These are phyloP conservation scores for Hoplias malabaricus DNA, from an alignment of 2,113 vertebrate species.

Conservation along the genomic window DNA sequence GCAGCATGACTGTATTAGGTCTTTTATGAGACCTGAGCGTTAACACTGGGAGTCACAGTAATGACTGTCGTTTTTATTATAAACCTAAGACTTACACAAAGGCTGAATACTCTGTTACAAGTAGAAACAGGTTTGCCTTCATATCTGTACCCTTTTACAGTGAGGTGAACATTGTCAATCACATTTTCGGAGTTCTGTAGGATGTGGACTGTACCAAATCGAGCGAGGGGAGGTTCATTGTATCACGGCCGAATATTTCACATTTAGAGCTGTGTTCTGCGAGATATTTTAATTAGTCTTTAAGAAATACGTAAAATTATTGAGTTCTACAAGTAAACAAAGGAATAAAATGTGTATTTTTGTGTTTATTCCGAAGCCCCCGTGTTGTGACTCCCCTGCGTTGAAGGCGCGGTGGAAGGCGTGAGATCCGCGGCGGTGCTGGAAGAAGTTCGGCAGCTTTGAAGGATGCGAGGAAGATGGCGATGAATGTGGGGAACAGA, in stretches of 20 bases:
- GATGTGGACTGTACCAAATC: slow-evolving; percentile 73
- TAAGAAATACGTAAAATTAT: neutral
- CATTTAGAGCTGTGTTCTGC: neutral
- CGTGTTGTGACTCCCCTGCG: neutral
- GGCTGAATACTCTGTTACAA: too few species aligned
- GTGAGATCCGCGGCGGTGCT: neutral
- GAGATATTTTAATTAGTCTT: neutral
- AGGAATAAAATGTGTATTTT: neutral
- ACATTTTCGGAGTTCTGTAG: slow-evolving; percentile 46
- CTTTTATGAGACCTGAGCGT: too few species aligned
- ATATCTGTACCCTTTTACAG: neutral
- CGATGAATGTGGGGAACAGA: slow-evolving; percentile 74
- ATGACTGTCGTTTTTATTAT: too few species aligned
- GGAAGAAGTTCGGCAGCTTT: slow-evolving; percentile 58
- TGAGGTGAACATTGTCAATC: slow-evolving; percentile 18
- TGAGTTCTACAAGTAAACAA: too few species aligned
- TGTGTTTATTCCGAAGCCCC: neutral
- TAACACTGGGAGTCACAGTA: too few species aligned
- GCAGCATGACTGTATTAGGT: too few species aligned
- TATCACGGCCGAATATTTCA: too few species aligned
- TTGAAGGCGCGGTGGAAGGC: neutral
- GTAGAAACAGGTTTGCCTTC: too few species aligned
- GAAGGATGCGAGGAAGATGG: slow-evolving; percentile 77
- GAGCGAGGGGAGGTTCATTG: neutral
- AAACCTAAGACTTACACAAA: too few species aligned